phyloP scores from a whole-genome alignment of 2,113 vertebrate species.

The Leiothrix lutea region DNA sequence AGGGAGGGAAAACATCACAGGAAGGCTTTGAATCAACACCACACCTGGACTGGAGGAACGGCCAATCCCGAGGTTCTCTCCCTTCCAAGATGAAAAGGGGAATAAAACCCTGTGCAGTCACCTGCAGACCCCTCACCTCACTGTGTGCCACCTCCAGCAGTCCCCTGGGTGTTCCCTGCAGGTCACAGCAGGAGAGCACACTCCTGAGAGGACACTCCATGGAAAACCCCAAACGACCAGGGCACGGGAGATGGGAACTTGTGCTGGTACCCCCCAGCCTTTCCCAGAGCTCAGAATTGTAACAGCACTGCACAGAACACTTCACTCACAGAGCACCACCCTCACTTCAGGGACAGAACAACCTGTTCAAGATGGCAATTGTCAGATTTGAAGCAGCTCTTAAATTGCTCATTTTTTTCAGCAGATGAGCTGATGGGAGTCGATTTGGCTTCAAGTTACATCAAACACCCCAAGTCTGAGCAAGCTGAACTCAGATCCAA shows the following conservation, averaged over 20 bases:
- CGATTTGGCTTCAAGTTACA: background rate
- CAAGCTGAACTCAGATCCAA: background rate
- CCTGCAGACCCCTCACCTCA: background rate
- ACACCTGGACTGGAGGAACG: rapidly evolving
- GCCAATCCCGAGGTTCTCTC: background rate
- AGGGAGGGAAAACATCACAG: background rate
- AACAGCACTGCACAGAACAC: background rate
- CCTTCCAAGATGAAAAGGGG: background rate
- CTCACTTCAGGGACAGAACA: background rate
- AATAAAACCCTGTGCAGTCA: background rate
- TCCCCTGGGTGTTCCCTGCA: background rate
- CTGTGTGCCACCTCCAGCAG: background rate
- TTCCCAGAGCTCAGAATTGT: rapidly evolving
- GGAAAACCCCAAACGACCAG: rapidly evolving
- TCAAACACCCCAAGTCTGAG: background rate
- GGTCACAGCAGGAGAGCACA: background rate
- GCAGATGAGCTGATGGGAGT: background rate
- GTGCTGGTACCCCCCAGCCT: background rate
- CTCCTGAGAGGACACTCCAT: background rate
- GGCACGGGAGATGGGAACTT: background rate
- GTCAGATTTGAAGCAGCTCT: background rate
- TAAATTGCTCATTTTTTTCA: background rate
- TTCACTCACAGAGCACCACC: no score
- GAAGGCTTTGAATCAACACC: background rate
- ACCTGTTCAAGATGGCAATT: background rate